These are phyloP conservation scores for Diachasmimorpha longicaudata DNA, from an alignment of 1,140 invertebrate species.

Conservation along the genomic window DNA sequence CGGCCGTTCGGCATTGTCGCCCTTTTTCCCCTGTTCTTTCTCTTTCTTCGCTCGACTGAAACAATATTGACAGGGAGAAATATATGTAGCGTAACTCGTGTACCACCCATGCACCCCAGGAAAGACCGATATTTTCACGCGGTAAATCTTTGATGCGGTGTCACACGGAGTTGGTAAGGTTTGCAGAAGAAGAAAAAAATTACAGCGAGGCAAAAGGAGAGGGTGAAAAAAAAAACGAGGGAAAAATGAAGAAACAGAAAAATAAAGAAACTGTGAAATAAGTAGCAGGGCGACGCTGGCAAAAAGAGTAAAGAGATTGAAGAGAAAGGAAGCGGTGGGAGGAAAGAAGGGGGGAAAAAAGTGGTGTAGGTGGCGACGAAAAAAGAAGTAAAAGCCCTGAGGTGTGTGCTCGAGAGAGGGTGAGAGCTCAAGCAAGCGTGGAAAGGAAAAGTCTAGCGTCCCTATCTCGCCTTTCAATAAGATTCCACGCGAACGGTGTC, in stretches of 20 bases:
- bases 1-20: background rate
- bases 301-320: background rate
- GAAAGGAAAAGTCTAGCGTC: background rate
- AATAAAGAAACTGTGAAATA: slow-evolving; percentile 2
- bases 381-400: background rate
- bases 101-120: background rate
- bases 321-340: background rate
- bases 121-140: slow-evolving; percentile 4
- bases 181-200: background rate
- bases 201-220: background rate
- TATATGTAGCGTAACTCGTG: slow-evolving; percentile 4
- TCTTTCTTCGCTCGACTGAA: background rate
- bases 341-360: background rate
- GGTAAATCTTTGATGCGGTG: slow-evolving; percentile 4
- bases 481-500: slow-evolving; percentile 1
- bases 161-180: background rate
- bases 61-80: background rate
- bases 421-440: background rate
- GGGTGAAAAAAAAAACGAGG: background rate
- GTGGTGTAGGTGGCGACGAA: background rate
- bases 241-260: background rate
- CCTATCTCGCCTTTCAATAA: slow-evolving; percentile 1
- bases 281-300: background rate
- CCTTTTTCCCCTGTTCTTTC: background rate
- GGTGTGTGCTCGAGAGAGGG: background rate